Percentiles rank a stretch among this genome's conserved stretches.
Conservation (phyloP, 2,797 vertebrate genomes). For the Phrynocephalus guinanensis region DNA sequence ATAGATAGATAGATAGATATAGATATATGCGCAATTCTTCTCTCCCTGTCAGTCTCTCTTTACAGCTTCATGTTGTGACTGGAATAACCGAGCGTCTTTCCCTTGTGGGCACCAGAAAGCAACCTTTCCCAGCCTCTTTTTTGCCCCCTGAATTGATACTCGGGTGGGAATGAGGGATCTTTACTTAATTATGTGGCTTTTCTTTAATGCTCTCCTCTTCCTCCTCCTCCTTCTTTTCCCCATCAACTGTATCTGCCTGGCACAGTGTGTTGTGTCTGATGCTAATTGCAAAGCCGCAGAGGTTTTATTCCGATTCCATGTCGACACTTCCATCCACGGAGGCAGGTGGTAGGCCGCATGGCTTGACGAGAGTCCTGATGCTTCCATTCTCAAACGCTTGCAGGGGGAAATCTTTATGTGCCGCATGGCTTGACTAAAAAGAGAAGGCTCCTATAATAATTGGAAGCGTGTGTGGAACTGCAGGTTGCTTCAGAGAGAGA, state of each 20-base stretch:
- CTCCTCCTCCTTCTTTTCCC: constrained; percentile 51
- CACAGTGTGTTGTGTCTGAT: constrained; percentile 60
- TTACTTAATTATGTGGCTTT: constrained; percentile 75
- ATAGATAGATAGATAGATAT: too few relatives aligned
- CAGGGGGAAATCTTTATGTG: constrained; percentile 69
- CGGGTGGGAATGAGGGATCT: constrained; percentile 67
- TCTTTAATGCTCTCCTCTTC: constrained; percentile 72
- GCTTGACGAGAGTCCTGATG: constrained; percentile 62
- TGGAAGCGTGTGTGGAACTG: constrained; percentile 70
- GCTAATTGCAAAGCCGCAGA: constrained; percentile 71
- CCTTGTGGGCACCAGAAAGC: constrained; percentile 62
- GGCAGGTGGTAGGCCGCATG: constrained; percentile 56
- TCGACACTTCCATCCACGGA: constrained; percentile 50
- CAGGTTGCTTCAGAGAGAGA: constrained; percentile 67
- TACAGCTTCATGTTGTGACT: constrained; percentile 52
- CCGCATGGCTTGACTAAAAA: constrained; percentile 64
- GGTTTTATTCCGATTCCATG: constrained; percentile 69
- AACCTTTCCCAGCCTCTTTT: constrained; percentile 65
- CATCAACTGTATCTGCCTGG: constrained; percentile 63
- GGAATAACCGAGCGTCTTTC: constrained; percentile 60
- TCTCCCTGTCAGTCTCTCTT: constrained; percentile 7
- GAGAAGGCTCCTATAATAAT: constrained; percentile 72
- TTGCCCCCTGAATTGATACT: constrained; percentile 58
- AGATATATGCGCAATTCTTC: too few relatives aligned
- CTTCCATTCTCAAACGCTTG: constrained; percentile 64